Evolutionary conservation across 1,140 invertebrate genomes (phyloP).

Genomic region (Hyposmocoma kahamanoa): DNA sequence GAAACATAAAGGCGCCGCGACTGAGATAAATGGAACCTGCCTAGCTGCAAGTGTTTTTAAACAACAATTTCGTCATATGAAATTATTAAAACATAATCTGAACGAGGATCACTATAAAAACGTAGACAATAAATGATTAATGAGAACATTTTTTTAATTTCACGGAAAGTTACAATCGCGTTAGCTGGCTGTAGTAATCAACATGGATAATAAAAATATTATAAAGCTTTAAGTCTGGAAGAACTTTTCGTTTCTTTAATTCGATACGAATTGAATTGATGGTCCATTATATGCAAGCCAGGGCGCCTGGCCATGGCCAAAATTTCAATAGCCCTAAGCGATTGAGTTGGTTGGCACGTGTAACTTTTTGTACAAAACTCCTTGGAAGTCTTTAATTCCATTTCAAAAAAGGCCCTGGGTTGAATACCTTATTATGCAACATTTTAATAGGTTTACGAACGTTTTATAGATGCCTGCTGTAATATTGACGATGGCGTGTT

Average conservation of each 20-base stretch:
- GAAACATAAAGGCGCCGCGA: constrained; percentile 26
- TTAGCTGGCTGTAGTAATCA: too few relatives aligned
- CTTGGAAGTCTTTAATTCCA: constrained; percentile 56
- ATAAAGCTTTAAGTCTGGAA: too few relatives aligned
- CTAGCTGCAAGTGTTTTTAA: background rate
- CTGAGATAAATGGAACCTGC: constrained; percentile 23
- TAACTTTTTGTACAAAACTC: constrained; percentile 70
- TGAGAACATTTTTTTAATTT: constrained; percentile 20
- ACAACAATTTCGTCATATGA: background rate
- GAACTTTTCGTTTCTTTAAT: constrained; percentile 30
- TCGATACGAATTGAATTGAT: constrained; percentile 43
- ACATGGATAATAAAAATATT: too few relatives aligned
- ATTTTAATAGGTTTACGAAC: constrained; percentile 45
- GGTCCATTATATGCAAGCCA: constrained; percentile 54
- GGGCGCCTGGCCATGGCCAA: constrained; percentile 47
- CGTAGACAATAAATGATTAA: constrained; percentile 21
- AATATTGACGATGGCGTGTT: too few relatives aligned
- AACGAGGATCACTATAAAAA: constrained; percentile 1
- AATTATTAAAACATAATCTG: background rate
- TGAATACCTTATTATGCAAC: constrained; percentile 68
- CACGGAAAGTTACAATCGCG: constrained; percentile 3
- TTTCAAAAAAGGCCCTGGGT: constrained; percentile 48
- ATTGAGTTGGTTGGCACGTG: constrained; percentile 63
- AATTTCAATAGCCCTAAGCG: constrained; percentile 66
- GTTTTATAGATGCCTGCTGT: too few relatives aligned